Conservation (phyloP, 2,797 vertebrate species). For the Rhinophrynus dorsalis region DNA sequence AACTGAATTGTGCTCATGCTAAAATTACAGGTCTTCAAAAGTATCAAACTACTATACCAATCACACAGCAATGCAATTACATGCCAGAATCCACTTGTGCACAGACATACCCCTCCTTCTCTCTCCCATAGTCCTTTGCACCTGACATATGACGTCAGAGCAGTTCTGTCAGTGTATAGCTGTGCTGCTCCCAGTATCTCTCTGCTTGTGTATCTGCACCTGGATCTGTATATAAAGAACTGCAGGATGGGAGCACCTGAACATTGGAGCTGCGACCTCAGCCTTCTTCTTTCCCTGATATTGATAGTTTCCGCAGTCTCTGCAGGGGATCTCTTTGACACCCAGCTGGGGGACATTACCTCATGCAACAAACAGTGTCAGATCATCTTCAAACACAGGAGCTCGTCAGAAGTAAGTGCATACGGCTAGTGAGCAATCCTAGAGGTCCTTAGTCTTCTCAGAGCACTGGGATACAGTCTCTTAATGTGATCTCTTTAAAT, state of each 20-base stretch:
- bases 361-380: slow-evolving; percentile 89
- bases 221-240: slow-evolving; percentile 1
- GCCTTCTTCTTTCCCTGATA: slow-evolving; percentile 68
- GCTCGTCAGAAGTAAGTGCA: slow-evolving; percentile 76
- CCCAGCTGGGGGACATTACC: slow-evolving; percentile 86
- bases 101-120: slow-evolving; percentile 38
- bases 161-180: slow-evolving; percentile 41
- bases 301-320: slow-evolving; percentile 63
- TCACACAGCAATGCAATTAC: not conserved
- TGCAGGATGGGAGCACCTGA: slow-evolving; percentile 62
- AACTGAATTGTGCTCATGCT: too few species aligned
- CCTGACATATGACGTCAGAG: slow-evolving; percentile 61
- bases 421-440: not conserved
- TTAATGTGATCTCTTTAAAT: not conserved
- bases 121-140: slow-evolving; percentile 63
- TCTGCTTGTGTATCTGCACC: slow-evolving; percentile 4
- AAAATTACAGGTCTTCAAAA: too few species aligned
- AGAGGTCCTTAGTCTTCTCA: not conserved
- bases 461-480: not conserved
- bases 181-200: slow-evolving; percentile 23
- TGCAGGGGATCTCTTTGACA: slow-evolving; percentile 77
- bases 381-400: slow-evolving; percentile 75
- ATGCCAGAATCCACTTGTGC: not conserved
- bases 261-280: slow-evolving; percentile 63
- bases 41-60: not conserved